These are phyloP conservation scores for Caenorhabditis tropicalis DNA, from an alignment of 1,140 invertebrate genomes.

Conservation along the genomic window DNA sequence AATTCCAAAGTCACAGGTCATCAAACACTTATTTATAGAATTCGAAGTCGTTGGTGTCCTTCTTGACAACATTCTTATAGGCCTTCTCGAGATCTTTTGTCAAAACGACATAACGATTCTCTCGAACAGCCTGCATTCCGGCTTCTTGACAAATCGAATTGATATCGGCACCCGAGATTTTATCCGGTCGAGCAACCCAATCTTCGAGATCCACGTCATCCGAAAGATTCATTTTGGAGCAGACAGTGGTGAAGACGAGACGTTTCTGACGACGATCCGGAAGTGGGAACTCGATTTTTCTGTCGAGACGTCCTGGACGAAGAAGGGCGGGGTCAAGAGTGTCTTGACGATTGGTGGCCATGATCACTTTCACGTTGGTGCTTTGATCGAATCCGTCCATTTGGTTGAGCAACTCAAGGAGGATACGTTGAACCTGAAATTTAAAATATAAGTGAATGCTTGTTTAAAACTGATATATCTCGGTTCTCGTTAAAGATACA, in stretches of 20 bases:
- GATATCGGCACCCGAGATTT: conserved; percentile 98
- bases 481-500: not conserved
- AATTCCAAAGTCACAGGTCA: not conserved
- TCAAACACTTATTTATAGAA: conserved; percentile 89
- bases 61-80: conserved; percentile 99
- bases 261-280: conserved; percentile 97
- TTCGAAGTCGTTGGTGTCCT: conserved; percentile 98
- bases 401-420: conserved; percentile 95
- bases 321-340: conserved; percentile 96
- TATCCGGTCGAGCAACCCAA: conserved; percentile 95
- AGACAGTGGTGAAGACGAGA: conserved; percentile 96
- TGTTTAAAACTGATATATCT: not conserved
- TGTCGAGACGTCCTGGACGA: conserved; percentile 92
- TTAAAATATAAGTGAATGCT: not conserved
- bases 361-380: conserved; percentile 99
- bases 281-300: conserved; percentile 98
- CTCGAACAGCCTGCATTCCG: conserved; percentile 92
- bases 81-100: conserved; percentile 99
- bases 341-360: conserved; percentile 98
- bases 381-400: conserved; percentile 99
- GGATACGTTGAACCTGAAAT: conserved; percentile 89
- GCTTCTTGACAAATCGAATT: conserved; percentile 99
- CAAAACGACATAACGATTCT: conserved; percentile 97
- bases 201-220: conserved; percentile 99
- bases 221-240: conserved; percentile 97